Evolutionary conservation across 2,113 vertebrate species (phyloP).

Genomic region (Neotragus pygmaeus): DNA sequence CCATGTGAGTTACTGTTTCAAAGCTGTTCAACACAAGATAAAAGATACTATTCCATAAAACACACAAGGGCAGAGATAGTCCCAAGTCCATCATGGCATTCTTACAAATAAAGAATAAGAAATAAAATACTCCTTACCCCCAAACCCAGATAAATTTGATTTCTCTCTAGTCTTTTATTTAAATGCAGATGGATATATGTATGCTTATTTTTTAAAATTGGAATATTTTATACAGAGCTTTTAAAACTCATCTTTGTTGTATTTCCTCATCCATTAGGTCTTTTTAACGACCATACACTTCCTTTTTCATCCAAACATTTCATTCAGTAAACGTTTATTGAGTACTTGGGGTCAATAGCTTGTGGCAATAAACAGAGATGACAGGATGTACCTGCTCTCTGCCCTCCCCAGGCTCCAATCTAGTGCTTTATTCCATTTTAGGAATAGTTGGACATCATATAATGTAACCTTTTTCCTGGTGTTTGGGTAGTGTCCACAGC

Average conservation of each 20-base stretch:
- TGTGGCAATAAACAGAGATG: neutral
- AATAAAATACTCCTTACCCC: neutral
- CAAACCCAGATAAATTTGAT: neutral
- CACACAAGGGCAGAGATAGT: neutral
- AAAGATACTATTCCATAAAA: neutral
- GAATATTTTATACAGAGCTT: neutral
- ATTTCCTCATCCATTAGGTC: neutral
- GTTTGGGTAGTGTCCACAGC: neutral
- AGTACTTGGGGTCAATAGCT: neutral
- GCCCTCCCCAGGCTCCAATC: neutral
- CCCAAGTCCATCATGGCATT: neutral
- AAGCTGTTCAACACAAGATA: neutral
- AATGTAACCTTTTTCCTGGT: neutral
- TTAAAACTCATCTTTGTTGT: neutral
- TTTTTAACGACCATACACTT: neutral
- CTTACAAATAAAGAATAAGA: neutral
- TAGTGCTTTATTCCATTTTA: neutral
- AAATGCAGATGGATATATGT: neutral
- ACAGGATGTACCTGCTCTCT: neutral
- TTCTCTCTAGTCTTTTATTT: neutral
- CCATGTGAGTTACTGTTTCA: neutral
- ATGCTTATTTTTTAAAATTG: neutral
- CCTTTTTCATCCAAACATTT: neutral
- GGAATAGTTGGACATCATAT: neutral
- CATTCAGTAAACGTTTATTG: neutral